Conservation (phyloP, 2,113 vertebrate species). For the Protobothrops mucrosquamatus region DNA sequence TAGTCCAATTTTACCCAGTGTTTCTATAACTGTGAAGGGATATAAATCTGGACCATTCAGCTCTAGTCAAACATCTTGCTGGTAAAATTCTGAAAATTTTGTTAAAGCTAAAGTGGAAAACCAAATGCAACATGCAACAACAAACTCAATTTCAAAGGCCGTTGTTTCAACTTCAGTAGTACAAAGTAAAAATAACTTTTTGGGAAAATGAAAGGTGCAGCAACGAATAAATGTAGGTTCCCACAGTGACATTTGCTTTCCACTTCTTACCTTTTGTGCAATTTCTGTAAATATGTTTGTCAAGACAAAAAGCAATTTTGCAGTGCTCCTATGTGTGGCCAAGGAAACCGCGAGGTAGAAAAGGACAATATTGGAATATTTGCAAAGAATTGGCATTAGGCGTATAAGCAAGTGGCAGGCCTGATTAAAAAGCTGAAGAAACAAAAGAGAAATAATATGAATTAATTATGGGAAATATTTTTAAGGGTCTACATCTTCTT, state of each 20-base stretch:
- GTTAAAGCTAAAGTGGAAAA: not conserved
- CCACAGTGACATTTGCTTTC: not conserved
- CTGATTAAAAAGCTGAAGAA: constrained; percentile 72
- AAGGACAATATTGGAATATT: constrained; percentile 83
- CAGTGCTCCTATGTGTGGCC: constrained; percentile 86
- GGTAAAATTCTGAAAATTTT: not conserved
- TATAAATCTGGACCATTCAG: not conserved
- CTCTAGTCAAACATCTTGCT: not conserved
- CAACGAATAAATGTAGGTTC: not conserved
- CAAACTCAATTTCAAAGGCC: not conserved
- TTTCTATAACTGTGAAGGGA: not conserved
- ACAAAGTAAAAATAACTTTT: not conserved
- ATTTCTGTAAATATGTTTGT: constrained; percentile 88
- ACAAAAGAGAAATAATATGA: constrained; percentile 18
- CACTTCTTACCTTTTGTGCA: constrained; percentile 82
- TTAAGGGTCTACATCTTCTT: not conserved
- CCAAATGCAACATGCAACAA: too few relatives aligned
- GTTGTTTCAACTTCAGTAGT: not conserved
- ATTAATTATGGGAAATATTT: not conserved
- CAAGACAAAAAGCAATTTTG: constrained; percentile 88
- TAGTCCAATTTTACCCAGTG: not conserved
- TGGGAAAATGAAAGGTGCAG: not conserved
- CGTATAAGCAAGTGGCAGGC: constrained; percentile 80
- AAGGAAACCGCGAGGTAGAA: constrained; percentile 84
- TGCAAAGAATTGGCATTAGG: constrained; percentile 82